phyloP scores from a whole-genome alignment of 2,797 vertebrate species.

The Anableps anableps region DNA sequence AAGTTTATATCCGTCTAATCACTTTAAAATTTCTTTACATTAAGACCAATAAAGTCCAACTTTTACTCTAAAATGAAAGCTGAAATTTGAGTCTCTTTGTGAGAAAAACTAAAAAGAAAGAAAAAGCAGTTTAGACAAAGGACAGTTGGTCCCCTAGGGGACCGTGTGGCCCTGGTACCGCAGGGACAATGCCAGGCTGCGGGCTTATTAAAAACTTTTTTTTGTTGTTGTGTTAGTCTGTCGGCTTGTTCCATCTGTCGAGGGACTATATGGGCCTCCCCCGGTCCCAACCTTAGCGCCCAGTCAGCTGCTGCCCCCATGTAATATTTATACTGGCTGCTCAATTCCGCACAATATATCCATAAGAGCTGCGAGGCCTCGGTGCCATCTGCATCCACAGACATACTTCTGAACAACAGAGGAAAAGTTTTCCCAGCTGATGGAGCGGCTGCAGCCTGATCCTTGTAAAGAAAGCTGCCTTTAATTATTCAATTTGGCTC shows the following conservation, averaged over 20 bases:
- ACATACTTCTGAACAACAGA: conserved; percentile 70
- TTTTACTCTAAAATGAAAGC: conserved; percentile 7
- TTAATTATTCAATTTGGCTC: conserved; percentile 2
- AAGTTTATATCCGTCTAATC: conserved; percentile 22
- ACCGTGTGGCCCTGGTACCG: conserved; percentile 73
- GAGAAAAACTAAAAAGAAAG: conserved; percentile 4
- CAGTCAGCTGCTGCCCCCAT: conserved; percentile 94
- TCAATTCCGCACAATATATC: conserved; percentile 76
- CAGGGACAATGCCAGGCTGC: conserved; percentile 84
- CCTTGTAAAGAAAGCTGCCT: conserved; percentile 1
- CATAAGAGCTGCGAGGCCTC: conserved; percentile 72
- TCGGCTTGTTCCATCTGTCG: conserved; percentile 97
- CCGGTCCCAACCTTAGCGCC: conserved; percentile 71
- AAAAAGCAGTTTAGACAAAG: conserved; percentile 81
- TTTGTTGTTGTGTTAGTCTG: conserved; percentile 75
- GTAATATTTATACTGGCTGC: conserved; percentile 93
- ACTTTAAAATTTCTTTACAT: conserved; percentile 19
- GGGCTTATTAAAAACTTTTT: conserved; percentile 86
- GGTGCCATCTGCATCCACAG: conserved; percentile 86
- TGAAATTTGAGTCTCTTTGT: neutral
- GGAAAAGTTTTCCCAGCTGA: conserved; percentile 83
- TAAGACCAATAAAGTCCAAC: neutral
- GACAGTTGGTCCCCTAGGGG: conserved; percentile 78
- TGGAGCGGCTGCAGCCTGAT: conserved; percentile 67
- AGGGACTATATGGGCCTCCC: conserved; percentile 82